Evolutionary conservation across 2,888 invertebrate species (phyloP).

Genomic region (Teleiodes luculella): DNA sequence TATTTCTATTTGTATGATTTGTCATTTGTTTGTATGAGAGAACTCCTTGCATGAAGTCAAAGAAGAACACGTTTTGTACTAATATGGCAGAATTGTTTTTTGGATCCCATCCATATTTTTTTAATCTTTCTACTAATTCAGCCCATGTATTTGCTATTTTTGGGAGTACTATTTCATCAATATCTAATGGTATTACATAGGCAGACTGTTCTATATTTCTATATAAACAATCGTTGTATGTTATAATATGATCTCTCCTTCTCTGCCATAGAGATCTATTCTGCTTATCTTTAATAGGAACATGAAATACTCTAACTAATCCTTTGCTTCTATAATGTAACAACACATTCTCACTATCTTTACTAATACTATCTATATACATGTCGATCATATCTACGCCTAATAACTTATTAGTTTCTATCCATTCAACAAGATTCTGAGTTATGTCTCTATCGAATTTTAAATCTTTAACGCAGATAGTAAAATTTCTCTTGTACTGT

Average conservation of each 20-base stretch:
- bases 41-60: constrained; percentile 71
- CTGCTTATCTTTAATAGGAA: constrained; percentile 72
- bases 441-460: constrained; percentile 82
- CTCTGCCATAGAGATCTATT: constrained; percentile 78
- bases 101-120: constrained; percentile 58
- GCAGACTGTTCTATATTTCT: constrained; percentile 82
- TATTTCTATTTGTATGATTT: constrained; percentile 37
- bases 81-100: constrained; percentile 79
- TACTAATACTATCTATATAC: constrained; percentile 80
- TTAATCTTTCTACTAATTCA: constrained; percentile 72
- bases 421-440: constrained; percentile 82
- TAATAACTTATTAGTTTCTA: constrained; percentile 82
- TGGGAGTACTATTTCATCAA: constrained; percentile 86
- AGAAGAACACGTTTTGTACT: constrained; percentile 84
- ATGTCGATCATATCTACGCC: constrained; percentile 83
- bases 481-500: constrained; percentile 66
- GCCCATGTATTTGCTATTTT: constrained; percentile 78
- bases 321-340: constrained; percentile 74
- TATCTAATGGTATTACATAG: constrained; percentile 83
- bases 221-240: constrained; percentile 89
- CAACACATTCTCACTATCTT: constrained; percentile 75
- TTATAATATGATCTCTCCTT: constrained; percentile 84
- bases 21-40: constrained; percentile 39
- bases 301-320: constrained; percentile 67
- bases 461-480: constrained; percentile 85